Evolutionary conservation across 2,888 invertebrate species (phyloP).

Genomic region (Hypolimnas misippus): DNA sequence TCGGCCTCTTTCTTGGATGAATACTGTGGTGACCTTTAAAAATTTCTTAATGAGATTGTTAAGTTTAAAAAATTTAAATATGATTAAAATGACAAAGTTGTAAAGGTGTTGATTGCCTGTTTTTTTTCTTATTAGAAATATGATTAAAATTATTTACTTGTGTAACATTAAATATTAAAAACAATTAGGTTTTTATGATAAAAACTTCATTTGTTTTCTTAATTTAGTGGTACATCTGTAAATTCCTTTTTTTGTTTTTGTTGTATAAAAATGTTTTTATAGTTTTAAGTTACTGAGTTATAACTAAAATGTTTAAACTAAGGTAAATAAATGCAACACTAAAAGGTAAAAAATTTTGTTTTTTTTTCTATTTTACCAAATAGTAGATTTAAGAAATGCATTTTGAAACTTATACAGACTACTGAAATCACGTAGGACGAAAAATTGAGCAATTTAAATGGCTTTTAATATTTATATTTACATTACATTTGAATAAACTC

Average conservation of each 20-base stretch:
- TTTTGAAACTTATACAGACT: too few relatives aligned
- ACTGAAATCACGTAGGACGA: too few relatives aligned
- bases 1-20: slow-evolving; percentile 71
- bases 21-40: slow-evolving; percentile 49
- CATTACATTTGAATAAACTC: too few relatives aligned
- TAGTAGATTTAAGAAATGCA: not conserved
- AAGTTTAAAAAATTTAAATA: slow-evolving; percentile 20
- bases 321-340: slow-evolving; percentile 38
- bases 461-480: not conserved
- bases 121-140: slow-evolving; percentile 1
- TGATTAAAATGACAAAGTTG: slow-evolving; percentile 24
- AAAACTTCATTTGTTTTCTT: slow-evolving; percentile 28
- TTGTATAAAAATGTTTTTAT: not conserved
- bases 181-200: slow-evolving; percentile 34
- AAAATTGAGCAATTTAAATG: too few relatives aligned
- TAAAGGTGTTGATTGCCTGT: slow-evolving; percentile 13
- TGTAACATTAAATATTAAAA: slow-evolving; percentile 11
- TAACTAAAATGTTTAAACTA: not conserved
- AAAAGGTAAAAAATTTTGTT: not conserved
- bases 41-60: slow-evolving; percentile 17
- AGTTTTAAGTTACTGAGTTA: slow-evolving; percentile 5
- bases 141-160: slow-evolving; percentile 14
- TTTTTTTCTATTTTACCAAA: not conserved
- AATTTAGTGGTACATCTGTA: slow-evolving; percentile 12
- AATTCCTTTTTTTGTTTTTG: not conserved